Percentiles rank a stretch among this genome's conserved stretches.
Conservation (phyloP, 2,888 invertebrate genomes). For the Sminthurides aquaticus region DNA sequence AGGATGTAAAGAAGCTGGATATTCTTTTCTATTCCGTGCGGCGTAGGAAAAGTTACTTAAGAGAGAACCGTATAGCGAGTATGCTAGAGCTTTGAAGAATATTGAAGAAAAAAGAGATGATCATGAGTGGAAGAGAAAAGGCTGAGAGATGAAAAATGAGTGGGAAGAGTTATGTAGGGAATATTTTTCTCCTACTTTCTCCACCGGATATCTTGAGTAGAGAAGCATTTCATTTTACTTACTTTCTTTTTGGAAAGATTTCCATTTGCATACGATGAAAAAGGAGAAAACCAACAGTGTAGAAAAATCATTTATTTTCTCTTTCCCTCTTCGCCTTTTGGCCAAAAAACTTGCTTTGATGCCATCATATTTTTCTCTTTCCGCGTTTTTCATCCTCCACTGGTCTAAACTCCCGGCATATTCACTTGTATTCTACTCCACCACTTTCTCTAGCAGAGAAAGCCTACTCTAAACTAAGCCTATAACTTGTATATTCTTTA, state of each 20-base stretch:
- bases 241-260: not conserved
- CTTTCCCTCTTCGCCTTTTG: slow-evolving; percentile 28
- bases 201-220: slow-evolving; percentile 21
- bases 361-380: slow-evolving; percentile 16
- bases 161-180: slow-evolving; percentile 27
- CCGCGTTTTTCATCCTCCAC: not conserved
- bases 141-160: slow-evolving; percentile 27
- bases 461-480: no score
- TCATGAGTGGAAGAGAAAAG: slow-evolving; percentile 24
- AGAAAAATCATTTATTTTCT: slow-evolving; percentile 39
- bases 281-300: slow-evolving; percentile 31
- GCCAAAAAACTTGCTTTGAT: slow-evolving; percentile 18
- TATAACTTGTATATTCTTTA: no score
- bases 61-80: not conserved
- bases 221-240: slow-evolving; percentile 24
- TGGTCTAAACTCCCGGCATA: not conserved
- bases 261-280: slow-evolving; percentile 31
- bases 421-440: not conserved
- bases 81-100: no score
- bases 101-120: slow-evolving; percentile 19
- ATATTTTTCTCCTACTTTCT: slow-evolving; percentile 25
- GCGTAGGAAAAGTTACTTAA: no score
- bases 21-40: no score
- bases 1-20: no score
- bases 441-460: not conserved